Evolutionary conservation across 2,113 vertebrate species (phyloP).

Genomic region (Oreamnos americanus): DNA sequence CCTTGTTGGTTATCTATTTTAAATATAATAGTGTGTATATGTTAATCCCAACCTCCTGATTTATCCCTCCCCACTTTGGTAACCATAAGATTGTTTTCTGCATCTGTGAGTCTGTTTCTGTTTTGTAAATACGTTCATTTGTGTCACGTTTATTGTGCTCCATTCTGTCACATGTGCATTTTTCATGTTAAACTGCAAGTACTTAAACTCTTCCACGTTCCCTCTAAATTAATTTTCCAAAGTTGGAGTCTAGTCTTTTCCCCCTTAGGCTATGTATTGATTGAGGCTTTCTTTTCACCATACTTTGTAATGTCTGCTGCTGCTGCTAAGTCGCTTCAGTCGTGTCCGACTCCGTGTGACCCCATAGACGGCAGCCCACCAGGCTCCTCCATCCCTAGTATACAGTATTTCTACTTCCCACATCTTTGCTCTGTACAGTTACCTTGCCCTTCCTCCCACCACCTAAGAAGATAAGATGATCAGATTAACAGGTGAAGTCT

Average conservation of each 20-base stretch:
- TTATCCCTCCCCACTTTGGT: not conserved
- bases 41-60: not conserved
- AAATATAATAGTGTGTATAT: not conserved
- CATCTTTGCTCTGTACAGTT: not conserved
- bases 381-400: not conserved
- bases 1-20: not conserved
- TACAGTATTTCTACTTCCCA: not conserved
- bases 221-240: constrained; percentile 82
- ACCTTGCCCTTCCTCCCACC: not conserved
- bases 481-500: not conserved
- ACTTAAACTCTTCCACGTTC: constrained; percentile 78
- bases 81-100: not conserved
- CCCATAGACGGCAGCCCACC: too few relatives aligned
- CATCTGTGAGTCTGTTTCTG: not conserved
- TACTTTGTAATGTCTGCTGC: not conserved
- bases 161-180: constrained; percentile 78
- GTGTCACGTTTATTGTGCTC: constrained; percentile 64
- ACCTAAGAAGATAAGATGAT: not conserved
- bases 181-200: constrained; percentile 79
- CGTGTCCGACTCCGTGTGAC: too few relatives aligned
- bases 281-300: constrained; percentile 64
- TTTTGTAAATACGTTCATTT: not conserved
- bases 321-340: too few relatives aligned
- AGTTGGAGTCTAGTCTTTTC: constrained; percentile 81
- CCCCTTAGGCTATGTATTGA: constrained; percentile 81